Conservation (phyloP, 2,888 invertebrate species). For the Netelia virgata region DNA sequence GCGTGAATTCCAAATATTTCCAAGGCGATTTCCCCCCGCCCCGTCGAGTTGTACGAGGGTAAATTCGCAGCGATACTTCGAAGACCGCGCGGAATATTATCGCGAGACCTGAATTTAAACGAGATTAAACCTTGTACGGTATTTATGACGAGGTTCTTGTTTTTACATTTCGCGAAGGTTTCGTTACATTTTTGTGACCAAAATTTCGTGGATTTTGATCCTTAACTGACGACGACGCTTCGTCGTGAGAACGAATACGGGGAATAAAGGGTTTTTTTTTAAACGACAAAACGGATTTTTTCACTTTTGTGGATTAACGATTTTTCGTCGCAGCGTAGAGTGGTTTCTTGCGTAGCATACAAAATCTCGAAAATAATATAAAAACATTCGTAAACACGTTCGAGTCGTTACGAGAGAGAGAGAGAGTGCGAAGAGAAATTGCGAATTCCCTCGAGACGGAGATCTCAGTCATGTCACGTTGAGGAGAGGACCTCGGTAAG, state of each 20-base stretch:
- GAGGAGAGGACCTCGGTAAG: conserved; percentile 28
- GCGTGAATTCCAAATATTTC: conserved; percentile 61
- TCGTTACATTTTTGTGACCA: background rate
- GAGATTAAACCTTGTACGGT: conserved; percentile 20
- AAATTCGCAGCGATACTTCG: conserved; percentile 43
- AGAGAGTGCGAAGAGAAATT: conserved; percentile 65
- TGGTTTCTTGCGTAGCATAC: background rate
- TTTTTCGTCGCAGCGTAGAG: conserved; percentile 3
- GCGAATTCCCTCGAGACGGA: conserved; percentile 56
- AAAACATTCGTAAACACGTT: too few relatives aligned
- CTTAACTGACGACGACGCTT: background rate
- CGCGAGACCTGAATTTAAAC: conserved; percentile 38
- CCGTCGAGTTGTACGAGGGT: background rate
- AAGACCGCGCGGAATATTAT: conserved; percentile 48
- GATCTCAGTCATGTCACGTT: conserved; percentile 50
- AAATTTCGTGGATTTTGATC: conserved; percentile 18
- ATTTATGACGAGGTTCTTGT: conserved; percentile 23
- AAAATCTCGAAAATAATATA: background rate
- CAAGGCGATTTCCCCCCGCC: conserved; percentile 1
- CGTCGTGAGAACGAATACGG: too few relatives aligned
- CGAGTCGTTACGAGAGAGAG: too few relatives aligned
- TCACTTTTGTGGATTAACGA: background rate
- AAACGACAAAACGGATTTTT: too few relatives aligned
- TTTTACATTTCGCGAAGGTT: background rate
- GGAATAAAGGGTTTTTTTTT: too few relatives aligned